Evolutionary conservation across 2,797 vertebrate species (phyloP).

Genomic region (Aphelocoma californica): DNA sequence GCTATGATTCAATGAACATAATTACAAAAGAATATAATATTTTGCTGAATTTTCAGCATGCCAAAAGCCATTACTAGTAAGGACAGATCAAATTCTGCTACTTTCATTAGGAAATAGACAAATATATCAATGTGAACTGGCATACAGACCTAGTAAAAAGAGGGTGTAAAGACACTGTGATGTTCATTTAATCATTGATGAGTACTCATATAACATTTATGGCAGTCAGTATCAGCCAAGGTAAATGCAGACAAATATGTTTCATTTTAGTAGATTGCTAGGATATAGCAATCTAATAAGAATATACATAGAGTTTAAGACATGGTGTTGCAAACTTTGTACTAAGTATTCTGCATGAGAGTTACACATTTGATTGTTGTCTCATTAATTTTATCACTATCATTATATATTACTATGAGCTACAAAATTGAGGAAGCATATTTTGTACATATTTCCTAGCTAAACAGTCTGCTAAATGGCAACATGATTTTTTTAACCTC

Average conservation of each 20-base stretch:
- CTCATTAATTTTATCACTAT: background rate
- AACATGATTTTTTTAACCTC: background rate
- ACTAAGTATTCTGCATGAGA: background rate
- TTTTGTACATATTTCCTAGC: background rate
- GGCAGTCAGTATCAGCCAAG: background rate
- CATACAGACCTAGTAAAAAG: background rate
- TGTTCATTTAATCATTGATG: background rate
- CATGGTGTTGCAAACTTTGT: background rate
- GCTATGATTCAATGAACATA: background rate
- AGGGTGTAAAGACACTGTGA: background rate
- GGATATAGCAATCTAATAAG: background rate
- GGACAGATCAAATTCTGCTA: background rate
- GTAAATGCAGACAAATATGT: background rate
- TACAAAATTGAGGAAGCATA: background rate
- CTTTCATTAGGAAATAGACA: background rate
- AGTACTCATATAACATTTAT: background rate
- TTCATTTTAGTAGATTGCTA: background rate
- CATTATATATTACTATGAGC: background rate
- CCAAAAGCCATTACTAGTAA: background rate
- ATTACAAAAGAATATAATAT: background rate
- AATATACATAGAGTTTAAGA: background rate
- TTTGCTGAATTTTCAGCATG: background rate
- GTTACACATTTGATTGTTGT: background rate
- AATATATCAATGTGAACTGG: background rate
- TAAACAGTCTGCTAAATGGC: background rate